phyloP scores from a whole-genome alignment of 2,888 invertebrate genomes.

The Tuta absoluta region DNA sequence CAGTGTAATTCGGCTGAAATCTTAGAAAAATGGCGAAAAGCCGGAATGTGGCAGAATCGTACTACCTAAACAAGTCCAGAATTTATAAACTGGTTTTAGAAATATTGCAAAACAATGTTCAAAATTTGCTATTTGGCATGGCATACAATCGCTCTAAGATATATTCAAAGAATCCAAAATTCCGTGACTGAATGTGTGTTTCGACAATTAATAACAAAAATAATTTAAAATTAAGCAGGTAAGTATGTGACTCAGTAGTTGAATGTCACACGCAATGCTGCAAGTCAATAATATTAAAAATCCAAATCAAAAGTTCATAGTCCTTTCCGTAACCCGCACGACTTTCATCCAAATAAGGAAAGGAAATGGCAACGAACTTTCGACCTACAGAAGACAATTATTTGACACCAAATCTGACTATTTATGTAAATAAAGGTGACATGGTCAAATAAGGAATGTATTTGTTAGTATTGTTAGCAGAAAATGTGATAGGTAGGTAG shows the following conservation, averaged over 20 bases:
- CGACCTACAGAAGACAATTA: not conserved
- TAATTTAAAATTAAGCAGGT: not conserved
- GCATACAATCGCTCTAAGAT: too few species aligned
- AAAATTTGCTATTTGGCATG: too few species aligned
- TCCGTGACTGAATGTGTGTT: too few species aligned
- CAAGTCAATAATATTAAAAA: not conserved
- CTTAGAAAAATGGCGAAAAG: too few species aligned
- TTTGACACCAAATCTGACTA: not conserved
- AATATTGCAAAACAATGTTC: too few species aligned
- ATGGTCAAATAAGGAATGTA: not conserved
- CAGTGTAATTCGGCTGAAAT: too few species aligned
- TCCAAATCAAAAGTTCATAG: slow-evolving; percentile 9
- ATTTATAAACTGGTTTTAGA: too few species aligned
- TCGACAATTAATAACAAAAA: not conserved
- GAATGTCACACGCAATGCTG: not conserved
- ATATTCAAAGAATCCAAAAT: too few species aligned
- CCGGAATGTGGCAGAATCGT: too few species aligned
- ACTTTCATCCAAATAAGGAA: not conserved
- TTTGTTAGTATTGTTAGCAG: too few species aligned
- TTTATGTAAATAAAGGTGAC: not conserved
- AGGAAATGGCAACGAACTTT: not conserved
- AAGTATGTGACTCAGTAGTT: not conserved
- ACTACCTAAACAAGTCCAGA: too few species aligned
- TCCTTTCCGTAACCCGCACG: not conserved
- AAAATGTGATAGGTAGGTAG: not conserved